Base-by-base conservation (phyloP, 2,797 vertebrate species). In the Chiloscyllium punctatum region DNA sequence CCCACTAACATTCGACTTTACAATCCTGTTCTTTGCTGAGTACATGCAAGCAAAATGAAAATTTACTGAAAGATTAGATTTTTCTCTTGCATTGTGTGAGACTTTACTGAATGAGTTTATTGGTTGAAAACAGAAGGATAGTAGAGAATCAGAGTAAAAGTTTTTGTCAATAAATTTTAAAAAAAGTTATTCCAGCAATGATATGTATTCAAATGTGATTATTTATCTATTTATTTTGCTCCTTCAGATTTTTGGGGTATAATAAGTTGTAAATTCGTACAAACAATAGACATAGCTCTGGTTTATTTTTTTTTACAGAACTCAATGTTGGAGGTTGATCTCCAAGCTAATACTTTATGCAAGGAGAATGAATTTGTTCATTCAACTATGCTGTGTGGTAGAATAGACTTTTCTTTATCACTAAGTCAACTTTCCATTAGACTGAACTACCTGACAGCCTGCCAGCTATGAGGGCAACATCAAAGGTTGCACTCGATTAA, bases 351-450 rank as follows among this genome's bases (percentile, higher is more conserved):
- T 96, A 96, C 21, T 23, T 86, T 96, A 96, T 96, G 94, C 96
- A 96, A 96, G 48, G 96, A 96, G 97, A 97, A 97, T 96, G 94
- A 97, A 96, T 96, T 96, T 96, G 95, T 96, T 97, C 96, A 96
- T 97, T 97, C 96, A 97, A 96, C 69, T 96, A 97, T 96, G 96
- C 96, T 96, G 97, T 97, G 97, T 96, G 96, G 96, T 95, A 96
- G 96, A 97, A 96, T 95, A 96, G 82, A 62, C 77, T 74, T 96
- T 97, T 97, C 96, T 96, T 96, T 97, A 96, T 96, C 95, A 96
- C 95, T 96, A 74, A 96, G 86, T 96, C 96, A 96, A 96, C 95
- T 96, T 96, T 96, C 96, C 68, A 96, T 95, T 96, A 96, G 96
- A 96, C 97, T 96, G 96, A 97, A 96, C 94, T 87, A 96, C 96